Conservation (phyloP, 2,888 invertebrate species). For the Elegia similella region DNA sequence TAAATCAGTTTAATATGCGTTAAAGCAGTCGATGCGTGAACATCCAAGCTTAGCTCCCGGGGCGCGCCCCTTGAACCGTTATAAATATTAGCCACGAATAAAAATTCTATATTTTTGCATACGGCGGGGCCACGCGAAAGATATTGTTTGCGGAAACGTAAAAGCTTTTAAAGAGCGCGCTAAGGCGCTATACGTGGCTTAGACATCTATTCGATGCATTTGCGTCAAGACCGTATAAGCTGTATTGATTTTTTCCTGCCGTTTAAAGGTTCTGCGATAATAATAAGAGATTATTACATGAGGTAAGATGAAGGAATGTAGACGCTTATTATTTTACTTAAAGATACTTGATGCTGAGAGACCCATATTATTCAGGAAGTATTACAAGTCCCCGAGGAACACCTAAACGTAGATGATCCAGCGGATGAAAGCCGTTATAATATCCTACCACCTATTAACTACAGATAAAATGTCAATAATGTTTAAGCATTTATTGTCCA, state of each 20-base stretch:
- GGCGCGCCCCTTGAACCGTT: slow-evolving; percentile 46
- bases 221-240: slow-evolving; percentile 50
- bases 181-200: slow-evolving; percentile 64
- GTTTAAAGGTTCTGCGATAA: neutral
- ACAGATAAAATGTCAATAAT: too few relatives aligned
- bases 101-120: slow-evolving; percentile 78
- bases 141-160: slow-evolving; percentile 75
- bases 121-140: slow-evolving; percentile 54
- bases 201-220: slow-evolving; percentile 49
- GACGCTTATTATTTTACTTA: too few relatives aligned
- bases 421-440: too few relatives aligned
- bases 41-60: slow-evolving; percentile 63
- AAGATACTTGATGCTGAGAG: too few relatives aligned
- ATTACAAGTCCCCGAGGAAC: too few relatives aligned
- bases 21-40: slow-evolving; percentile 57
- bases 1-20: slow-evolving; percentile 56
- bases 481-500: too few relatives aligned
- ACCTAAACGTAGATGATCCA: too few relatives aligned
- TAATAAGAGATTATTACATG: neutral
- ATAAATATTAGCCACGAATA: slow-evolving; percentile 67
- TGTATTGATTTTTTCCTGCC: slow-evolving; percentile 57
- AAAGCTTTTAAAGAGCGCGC: slow-evolving; percentile 75
- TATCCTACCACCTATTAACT: too few relatives aligned
- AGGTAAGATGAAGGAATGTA: too few relatives aligned
- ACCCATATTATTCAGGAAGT: too few relatives aligned